A percentile compares a stretch with the other conserved stretches of the same genome.
These are phyloP conservation scores for Agrilus biguttatus DNA, from an alignment of 2,888 invertebrate species.

Conservation along the genomic window DNA sequence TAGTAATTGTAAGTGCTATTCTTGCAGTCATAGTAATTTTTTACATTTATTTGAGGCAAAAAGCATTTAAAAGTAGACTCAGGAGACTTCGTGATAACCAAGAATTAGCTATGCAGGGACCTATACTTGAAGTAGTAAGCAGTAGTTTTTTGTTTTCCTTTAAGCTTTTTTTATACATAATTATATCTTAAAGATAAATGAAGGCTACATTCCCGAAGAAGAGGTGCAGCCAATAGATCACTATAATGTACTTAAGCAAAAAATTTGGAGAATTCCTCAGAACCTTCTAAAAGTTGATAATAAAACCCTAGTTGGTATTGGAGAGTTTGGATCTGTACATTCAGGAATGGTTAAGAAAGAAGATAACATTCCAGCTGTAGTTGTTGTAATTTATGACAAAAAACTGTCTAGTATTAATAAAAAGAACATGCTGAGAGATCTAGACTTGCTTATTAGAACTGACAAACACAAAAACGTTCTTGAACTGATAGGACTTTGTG, in stretches of 20 bases:
- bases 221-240: constrained; percentile 49
- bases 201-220: constrained; percentile 62
- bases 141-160: background rate
- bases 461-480: constrained; percentile 58
- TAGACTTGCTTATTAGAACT: constrained; percentile 55
- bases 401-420: constrained; percentile 32
- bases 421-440: constrained; percentile 47
- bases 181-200: constrained; percentile 44
- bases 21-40: constrained; percentile 47
- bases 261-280: constrained; percentile 59
- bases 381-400: constrained; percentile 51
- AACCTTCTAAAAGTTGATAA: constrained; percentile 58
- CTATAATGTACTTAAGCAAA: constrained; percentile 60
- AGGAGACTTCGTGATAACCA: constrained; percentile 43
- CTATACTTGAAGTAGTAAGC: constrained; percentile 54
- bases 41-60: constrained; percentile 44
- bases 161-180: background rate
- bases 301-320: constrained; percentile 46
- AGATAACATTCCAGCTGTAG: constrained; percentile 37
- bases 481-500: constrained; percentile 64
- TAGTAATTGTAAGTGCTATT: constrained; percentile 51
- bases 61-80: constrained; percentile 30
- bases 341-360: constrained; percentile 53
- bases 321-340: constrained; percentile 65
- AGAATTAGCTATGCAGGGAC: constrained; percentile 62